Evolutionary conservation across 2,888 invertebrate species (phyloP).

Genomic region (Drosophila eohydei): DNA sequence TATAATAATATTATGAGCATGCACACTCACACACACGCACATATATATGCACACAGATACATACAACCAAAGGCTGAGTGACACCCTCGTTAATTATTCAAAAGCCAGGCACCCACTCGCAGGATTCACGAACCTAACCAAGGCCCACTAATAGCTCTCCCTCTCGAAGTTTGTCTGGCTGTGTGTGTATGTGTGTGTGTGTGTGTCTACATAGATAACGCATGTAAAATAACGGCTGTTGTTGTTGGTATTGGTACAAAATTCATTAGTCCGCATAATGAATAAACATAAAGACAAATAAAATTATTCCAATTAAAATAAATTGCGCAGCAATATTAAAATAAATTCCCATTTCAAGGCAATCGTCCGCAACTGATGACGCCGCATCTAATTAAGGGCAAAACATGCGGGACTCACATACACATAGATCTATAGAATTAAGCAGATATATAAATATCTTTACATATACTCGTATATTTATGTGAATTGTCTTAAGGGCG

Average conservation of each 20-base stretch:
- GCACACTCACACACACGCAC: slow-evolving; percentile 39
- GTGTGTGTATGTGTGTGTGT: slow-evolving; percentile 15
- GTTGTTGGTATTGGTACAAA: slow-evolving; percentile 66
- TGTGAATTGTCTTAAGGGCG: slow-evolving; percentile 4
- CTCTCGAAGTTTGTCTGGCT: slow-evolving; percentile 18
- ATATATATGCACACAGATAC: slow-evolving; percentile 11
- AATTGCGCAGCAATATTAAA: slow-evolving; percentile 81
- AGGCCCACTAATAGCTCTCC: slow-evolving; percentile 62
- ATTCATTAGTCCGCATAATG: slow-evolving; percentile 81
- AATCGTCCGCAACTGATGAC: slow-evolving; percentile 47
- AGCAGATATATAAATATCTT: not conserved
- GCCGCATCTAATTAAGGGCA: slow-evolving; percentile 68
- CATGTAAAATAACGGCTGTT: slow-evolving; percentile 41
- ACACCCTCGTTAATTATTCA: slow-evolving; percentile 79
- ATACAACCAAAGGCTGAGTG: slow-evolving; percentile 59
- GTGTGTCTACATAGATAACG: slow-evolving; percentile 61
- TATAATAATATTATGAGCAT: slow-evolving; percentile 79
- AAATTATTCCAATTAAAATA: slow-evolving; percentile 83
- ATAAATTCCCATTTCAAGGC: slow-evolving; percentile 68
- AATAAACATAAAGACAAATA: slow-evolving; percentile 82
- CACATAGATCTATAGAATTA: not conserved
- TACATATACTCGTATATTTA: slow-evolving; percentile 10
- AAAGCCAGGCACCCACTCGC: slow-evolving; percentile 70
- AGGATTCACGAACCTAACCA: slow-evolving; percentile 53
- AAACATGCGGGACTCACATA: slow-evolving; percentile 32